Evolutionary conservation across 1,140 invertebrate species (phyloP), one percentile per base, ranked within the genome.

Genomic region (Drosophila melanica): DNA sequence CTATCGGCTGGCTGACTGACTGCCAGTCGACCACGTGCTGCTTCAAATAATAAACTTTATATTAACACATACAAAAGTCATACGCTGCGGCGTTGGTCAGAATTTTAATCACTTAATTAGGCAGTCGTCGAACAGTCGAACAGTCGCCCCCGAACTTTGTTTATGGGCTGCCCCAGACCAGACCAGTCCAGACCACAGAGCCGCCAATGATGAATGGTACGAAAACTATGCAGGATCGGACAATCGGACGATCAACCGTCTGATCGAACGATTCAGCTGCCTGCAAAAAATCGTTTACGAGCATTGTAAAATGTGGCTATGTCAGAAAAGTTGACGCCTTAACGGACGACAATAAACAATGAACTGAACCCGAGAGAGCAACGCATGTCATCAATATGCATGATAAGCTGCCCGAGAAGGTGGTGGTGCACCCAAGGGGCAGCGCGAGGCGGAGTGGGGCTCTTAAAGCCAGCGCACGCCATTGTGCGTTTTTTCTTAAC

Each of bases 21-120:
- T 45, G 44, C 64, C 58, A 41, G 67, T 35, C 64, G 67, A 89
- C 84, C 84, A 89, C 84, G 84, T 89, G 84, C 84, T 89, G 84
- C 84, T 89, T 89, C 84, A 89, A 89, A 89, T 89, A 89, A 89
- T 89, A 89, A 89, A 89, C 79, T 89, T 89, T 80, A 89, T 89
- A 89, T 89, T 89, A 89, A 89, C 84, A 89, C 84, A 89, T 89
- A 89, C 84, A 89, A 89, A 75, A 89, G 79, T 89, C 84, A 89
- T 89, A 89, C 73, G 79, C 58, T 54, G 51, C 62, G 70, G 69
- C 69, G 80, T 53, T 62, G 85, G 51, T 30, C 77, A 84, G 84
- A 89, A 89, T 89, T 84, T 89, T 89, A 89, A 89, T 89, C 79
- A 79, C 84, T 89, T 89, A 89, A 89, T 89, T 89, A 89, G 79